Base-by-base conservation (phyloP, 1,140 invertebrate genomes). In the Hycleus cichorii region DNA sequence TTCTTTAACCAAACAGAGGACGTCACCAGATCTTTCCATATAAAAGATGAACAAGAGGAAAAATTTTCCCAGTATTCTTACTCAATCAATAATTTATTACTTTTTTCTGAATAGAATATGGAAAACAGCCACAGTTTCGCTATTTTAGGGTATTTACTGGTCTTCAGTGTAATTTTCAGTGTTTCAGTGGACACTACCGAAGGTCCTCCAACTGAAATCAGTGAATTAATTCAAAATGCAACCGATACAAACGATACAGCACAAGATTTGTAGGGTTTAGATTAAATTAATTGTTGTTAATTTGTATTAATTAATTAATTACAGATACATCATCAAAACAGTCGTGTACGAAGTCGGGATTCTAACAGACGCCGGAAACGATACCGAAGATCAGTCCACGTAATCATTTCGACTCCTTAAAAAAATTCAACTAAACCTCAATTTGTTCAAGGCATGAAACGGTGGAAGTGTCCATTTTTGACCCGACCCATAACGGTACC, bases 261-360 rank as follows among this genome's bases (percentile, higher is more conserved):
- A 26, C 47, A 58, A 40, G 56, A 58, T 39, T 40, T 58, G 56
- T 58, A 42, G 0, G 40, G 3, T n/a, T 42, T 42, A 8, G 0
- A 40, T 11, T 24, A 11, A 45, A 38, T 12, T 32, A 42, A 10
- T 38, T 39, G 2, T 39, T 38, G 40, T 26, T 32, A 50, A 45
- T 42, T 7, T 38, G 24, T 39, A 39, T 9, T 44, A 44, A 56
- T 45, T 70, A 18, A 18, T 18, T 18, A 18, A 18, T 65, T 48
- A 71, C 39, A 81, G 79, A 50, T 81, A 80, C 53, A 76, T 81
- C 11, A 78, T 81, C 56, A 80, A 77, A 63, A 79, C 79, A 2
- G 73, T 80, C 12, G 79, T 81, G 39, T 81, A 81, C 64, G 80
- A 81, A 71, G 78, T 81, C 56, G 80, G 80, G 44, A 79, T 81